Percentiles rank a stretch among this genome's conserved stretches.
Evolutionary conservation across 2,797 vertebrate species (phyloP).

Genomic region (Anisognathus igniventris): DNA sequence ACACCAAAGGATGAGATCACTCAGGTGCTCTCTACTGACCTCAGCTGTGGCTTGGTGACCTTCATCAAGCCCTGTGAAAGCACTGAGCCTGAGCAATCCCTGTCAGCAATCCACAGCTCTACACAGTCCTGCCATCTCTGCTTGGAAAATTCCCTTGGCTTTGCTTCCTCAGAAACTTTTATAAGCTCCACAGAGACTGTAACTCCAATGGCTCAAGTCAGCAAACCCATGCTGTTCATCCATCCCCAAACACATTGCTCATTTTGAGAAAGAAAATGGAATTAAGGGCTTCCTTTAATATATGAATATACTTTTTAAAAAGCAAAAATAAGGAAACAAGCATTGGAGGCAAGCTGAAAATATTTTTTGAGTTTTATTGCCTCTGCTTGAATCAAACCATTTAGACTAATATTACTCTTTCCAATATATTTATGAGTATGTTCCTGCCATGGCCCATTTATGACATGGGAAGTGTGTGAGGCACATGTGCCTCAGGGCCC

Average conservation of each 20-base stretch:
- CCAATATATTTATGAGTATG: constrained; percentile 11
- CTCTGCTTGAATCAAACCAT: background rate
- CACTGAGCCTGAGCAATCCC: background rate
- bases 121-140: background rate
- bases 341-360: background rate
- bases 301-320: background rate
- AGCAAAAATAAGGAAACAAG: background rate
- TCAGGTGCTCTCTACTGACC: background rate
- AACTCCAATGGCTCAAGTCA: background rate
- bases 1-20: background rate
- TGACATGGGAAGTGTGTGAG: constrained; percentile 1
- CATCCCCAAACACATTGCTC: background rate
- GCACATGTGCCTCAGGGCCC: background rate
- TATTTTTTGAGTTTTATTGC: background rate
- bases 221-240: background rate
- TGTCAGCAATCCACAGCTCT: background rate
- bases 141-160: constrained; percentile 24
- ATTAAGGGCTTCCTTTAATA: background rate
- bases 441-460: constrained; percentile 21
- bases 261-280: background rate
- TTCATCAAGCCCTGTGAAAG: background rate
- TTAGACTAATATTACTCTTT: constrained; percentile 9
- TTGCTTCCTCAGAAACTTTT: constrained; percentile 17
- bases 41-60: background rate
- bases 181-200: background rate